These are phyloP conservation scores for Dendropsophus ebraccatus DNA, from an alignment of 2,113 vertebrate species.

Conservation along the genomic window DNA sequence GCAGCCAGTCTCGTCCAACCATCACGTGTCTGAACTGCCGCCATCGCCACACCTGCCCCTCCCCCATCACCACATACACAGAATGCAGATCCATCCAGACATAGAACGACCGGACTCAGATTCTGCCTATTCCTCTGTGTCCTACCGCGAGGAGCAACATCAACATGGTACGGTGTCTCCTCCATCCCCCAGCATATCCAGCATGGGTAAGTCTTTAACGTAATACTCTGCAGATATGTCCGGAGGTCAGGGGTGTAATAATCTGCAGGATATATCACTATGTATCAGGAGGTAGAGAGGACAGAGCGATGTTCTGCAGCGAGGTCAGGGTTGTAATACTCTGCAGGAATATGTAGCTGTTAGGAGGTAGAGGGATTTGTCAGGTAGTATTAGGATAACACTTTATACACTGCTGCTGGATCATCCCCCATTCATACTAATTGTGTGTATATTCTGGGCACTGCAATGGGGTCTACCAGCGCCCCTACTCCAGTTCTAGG, in stretches of 20 bases:
- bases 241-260: neutral
- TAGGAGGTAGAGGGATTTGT: no score
- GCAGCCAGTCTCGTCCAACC: neutral
- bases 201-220: slow-evolving; percentile 63
- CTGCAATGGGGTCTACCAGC: neutral
- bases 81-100: neutral
- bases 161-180: neutral
- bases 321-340: neutral
- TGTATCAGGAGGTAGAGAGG: neutral
- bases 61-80: neutral
- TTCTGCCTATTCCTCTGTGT: neutral
- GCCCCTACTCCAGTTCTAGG: neutral
- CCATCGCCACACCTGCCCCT: neutral
- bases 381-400: no score
- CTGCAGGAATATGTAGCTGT: no score
- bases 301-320: no score
- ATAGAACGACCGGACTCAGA: neutral
- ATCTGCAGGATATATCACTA: neutral
- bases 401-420: no score
- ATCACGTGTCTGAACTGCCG: neutral
- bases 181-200: slow-evolving; percentile 41
- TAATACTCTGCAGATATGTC: neutral
- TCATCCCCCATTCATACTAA: neutral
- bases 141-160: neutral
- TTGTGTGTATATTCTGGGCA: neutral